Evolutionary conservation across 2,113 vertebrate genomes (phyloP).

Genomic region (Pogona vitticeps): DNA sequence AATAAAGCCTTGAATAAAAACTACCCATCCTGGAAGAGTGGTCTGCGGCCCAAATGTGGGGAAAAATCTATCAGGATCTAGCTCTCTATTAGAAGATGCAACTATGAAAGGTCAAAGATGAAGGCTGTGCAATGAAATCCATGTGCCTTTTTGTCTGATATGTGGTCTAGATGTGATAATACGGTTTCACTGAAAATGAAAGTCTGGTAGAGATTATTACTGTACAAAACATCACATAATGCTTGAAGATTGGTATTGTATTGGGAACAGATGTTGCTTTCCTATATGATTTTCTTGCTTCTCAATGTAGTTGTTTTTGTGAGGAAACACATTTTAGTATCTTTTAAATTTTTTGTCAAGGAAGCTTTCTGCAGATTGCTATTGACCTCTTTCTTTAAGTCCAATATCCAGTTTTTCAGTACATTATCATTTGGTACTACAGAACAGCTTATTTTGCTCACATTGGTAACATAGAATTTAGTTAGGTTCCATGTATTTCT

Average conservation of each 20-base stretch:
- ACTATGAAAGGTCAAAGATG: constrained; percentile 16
- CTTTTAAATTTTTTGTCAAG: constrained; percentile 6
- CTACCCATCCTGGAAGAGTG: background rate
- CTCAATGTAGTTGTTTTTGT: background rate
- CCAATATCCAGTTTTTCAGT: background rate
- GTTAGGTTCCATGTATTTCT: background rate
- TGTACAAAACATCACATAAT: background rate
- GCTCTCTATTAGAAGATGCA: background rate
- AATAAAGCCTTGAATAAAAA: background rate
- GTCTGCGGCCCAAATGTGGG: background rate
- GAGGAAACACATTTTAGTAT: constrained; percentile 1
- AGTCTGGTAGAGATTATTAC: background rate
- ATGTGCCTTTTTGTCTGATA: background rate
- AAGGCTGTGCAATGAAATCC: background rate
- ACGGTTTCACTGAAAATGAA: constrained; percentile 11
- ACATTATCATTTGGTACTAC: background rate
- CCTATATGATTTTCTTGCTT: constrained; percentile 10
- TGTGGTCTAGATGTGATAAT: background rate
- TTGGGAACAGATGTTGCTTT: background rate
- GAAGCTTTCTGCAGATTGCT: background rate
- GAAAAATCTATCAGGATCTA: background rate
- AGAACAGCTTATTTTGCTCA: background rate
- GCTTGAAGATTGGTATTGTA: constrained; percentile 28
- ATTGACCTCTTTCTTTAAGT: background rate
- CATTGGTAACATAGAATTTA: background rate